Evolutionary conservation across 2,113 vertebrate species (phyloP).

Genomic region (Salvelinus sp.): DNA sequence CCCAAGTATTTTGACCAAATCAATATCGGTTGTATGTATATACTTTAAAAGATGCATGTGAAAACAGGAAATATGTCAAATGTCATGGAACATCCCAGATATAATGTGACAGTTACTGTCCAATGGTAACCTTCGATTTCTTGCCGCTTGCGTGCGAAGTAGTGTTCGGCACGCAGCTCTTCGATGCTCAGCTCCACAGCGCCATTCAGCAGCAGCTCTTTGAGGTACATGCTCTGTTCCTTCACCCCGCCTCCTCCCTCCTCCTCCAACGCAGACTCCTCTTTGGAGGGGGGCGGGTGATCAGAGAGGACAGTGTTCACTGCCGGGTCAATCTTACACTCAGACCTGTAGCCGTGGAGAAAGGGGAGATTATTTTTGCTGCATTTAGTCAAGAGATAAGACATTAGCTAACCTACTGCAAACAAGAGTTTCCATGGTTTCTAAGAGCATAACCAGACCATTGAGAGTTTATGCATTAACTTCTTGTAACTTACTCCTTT

Average conservation of each 20-base stretch:
- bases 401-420: too few species aligned
- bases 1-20: too few species aligned
- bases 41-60: background rate
- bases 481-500: too few species aligned
- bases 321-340: background rate
- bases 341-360: background rate
- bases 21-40: background rate
- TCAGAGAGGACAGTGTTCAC: background rate
- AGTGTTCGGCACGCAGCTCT: slow-evolving; percentile 81
- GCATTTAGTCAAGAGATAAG: too few species aligned
- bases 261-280: slow-evolving; percentile 67
- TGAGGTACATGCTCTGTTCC: slow-evolving; percentile 80
- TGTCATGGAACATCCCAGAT: background rate
- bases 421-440: too few species aligned
- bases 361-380: background rate
- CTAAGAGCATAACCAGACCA: too few species aligned
- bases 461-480: too few species aligned
- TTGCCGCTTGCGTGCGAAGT: slow-evolving; percentile 72
- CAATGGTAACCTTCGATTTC: slow-evolving; percentile 61
- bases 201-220: slow-evolving; percentile 77
- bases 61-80: background rate
- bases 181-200: slow-evolving; percentile 82
- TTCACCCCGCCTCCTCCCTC: slow-evolving; percentile 50
- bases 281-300: slow-evolving; percentile 32
- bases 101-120: background rate